Conservation (phyloP, 2,797 vertebrate genomes). For the Alfaro cultratus region DNA sequence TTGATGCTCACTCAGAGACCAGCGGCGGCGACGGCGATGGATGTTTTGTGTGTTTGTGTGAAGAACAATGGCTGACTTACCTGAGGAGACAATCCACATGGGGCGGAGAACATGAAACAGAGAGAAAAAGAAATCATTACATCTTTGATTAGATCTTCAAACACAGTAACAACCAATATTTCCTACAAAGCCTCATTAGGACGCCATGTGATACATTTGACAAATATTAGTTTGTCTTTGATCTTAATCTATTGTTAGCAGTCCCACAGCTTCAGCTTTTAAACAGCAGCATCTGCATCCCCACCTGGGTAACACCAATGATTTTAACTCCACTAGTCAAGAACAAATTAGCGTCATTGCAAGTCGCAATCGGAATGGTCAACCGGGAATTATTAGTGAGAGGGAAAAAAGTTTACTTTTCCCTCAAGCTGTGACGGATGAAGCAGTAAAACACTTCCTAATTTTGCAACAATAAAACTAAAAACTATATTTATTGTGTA, state of each 20-base stretch:
- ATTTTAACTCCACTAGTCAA: constrained; percentile 69
- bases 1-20: constrained; percentile 21
- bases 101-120: constrained; percentile 48
- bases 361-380: constrained; percentile 56
- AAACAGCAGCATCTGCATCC: constrained; percentile 25
- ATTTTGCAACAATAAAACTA: neutral
- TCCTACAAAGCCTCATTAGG: constrained; percentile 16
- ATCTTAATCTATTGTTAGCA: constrained; percentile 43
- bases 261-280: constrained; percentile 43
- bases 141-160: constrained; percentile 30
- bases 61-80: constrained; percentile 58
- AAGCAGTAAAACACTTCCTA: neutral
- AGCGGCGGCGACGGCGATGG: neutral
- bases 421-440: constrained; percentile 55
- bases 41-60: constrained; percentile 14
- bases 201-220: constrained; percentile 23
- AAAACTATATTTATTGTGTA: neutral
- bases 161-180: constrained; percentile 19
- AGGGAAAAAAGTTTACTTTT: constrained; percentile 69
- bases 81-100: constrained; percentile 54
- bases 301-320: constrained; percentile 55
- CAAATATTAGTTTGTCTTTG: constrained; percentile 41
- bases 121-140: constrained; percentile 48
- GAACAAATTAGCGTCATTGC: constrained; percentile 74
- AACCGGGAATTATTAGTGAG: constrained; percentile 63